phyloP scores from a whole-genome alignment of 2,888 invertebrate genomes.

The Nomada ferruginata region DNA sequence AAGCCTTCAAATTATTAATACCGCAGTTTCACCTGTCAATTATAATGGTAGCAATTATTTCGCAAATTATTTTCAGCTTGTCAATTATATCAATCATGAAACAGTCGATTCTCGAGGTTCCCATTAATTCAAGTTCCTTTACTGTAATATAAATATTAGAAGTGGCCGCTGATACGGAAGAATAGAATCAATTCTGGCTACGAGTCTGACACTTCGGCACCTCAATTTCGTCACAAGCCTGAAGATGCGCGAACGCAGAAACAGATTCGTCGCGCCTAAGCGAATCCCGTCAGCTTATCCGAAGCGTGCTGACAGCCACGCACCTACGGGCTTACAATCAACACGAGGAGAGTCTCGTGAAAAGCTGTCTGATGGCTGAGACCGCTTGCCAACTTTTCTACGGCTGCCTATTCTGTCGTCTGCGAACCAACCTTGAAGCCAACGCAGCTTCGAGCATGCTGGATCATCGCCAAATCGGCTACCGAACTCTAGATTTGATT shows the following conservation, averaged over 20 bases:
- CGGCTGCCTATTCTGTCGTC: conserved; percentile 44
- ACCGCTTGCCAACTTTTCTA: conserved; percentile 56
- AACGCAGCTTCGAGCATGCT: conserved; percentile 30
- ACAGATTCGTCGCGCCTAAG: conserved; percentile 54
- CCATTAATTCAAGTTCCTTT: no score
- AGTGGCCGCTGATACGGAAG: no score
- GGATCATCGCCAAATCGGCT: conserved; percentile 45
- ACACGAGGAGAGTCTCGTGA: conserved; percentile 17
- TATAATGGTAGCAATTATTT: no score
- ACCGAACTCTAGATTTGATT: conserved; percentile 12
- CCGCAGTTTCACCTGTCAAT: no score
- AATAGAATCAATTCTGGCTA: no score
- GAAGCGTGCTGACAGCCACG: conserved; percentile 39
- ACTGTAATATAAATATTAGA: no score
- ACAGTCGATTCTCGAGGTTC: no score
- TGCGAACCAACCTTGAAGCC: conserved; percentile 38
- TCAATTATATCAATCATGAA: no score
- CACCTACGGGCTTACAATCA: conserved; percentile 27
- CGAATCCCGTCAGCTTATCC: conserved; percentile 31
- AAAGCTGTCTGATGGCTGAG: conserved; percentile 31
- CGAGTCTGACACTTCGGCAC: not conserved
- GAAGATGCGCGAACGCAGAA: conserved; percentile 42
- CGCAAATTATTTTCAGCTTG: no score
- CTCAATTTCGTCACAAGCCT: not conserved
- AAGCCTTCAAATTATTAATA: no score